Evolutionary conservation across 2,888 invertebrate genomes (phyloP).

Genomic region (Atrina japonica): DNA sequence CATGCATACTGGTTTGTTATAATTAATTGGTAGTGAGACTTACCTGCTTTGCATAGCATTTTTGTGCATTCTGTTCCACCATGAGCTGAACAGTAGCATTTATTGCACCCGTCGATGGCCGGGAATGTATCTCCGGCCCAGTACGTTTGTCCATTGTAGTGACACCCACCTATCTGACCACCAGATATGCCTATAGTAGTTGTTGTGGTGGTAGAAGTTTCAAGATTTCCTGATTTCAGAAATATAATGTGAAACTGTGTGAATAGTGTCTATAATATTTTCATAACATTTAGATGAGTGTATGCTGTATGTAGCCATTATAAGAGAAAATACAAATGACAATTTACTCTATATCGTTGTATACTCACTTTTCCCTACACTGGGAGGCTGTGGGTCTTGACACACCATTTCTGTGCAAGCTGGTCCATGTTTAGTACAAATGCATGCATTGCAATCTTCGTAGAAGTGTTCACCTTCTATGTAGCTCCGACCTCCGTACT

Average conservation of each 20-base stretch:
- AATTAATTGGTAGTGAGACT: too few species aligned
- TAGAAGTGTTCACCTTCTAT: constrained; percentile 19
- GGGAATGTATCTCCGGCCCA: constrained; percentile 30
- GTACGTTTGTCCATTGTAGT: constrained; percentile 32
- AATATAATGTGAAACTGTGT: too few species aligned
- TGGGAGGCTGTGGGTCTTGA: background rate
- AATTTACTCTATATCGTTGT: too few species aligned
- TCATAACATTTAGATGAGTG: too few species aligned
- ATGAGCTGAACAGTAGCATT: constrained; percentile 38
- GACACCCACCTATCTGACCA: constrained; percentile 23
- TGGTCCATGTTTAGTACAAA: constrained; percentile 28
- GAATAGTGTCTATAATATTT: too few species aligned
- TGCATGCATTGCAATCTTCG: constrained; percentile 36
- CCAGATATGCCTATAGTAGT: background rate
- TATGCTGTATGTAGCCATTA: too few species aligned
- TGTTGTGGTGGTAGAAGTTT: too few species aligned
- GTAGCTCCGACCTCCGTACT: constrained; percentile 26
- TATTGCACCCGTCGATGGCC: constrained; percentile 33
- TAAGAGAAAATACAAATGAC: too few species aligned
- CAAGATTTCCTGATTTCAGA: background rate
- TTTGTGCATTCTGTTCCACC: constrained; percentile 32
- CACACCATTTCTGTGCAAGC: constrained; percentile 31
- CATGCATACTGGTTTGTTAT: too few species aligned
- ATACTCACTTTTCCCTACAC: constrained; percentile 19
- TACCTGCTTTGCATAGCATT: constrained; percentile 13